Conservation (phyloP, 2,113 vertebrate species). For the Aldabrachelys gigantea region DNA sequence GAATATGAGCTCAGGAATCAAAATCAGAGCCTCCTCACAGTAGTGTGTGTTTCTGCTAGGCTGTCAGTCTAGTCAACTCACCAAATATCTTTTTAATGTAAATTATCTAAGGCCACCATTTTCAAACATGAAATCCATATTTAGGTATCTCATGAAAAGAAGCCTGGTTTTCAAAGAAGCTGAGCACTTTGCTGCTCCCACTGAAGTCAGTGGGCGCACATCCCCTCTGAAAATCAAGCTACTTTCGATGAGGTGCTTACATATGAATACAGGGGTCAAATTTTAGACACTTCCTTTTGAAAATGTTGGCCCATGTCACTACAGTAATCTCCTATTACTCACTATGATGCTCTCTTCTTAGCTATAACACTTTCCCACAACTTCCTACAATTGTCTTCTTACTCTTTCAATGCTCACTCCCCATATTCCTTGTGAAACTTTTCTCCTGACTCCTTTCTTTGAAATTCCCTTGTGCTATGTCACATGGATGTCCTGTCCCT, state of each 20-base stretch:
- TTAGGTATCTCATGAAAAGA: background rate
- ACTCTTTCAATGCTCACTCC: background rate
- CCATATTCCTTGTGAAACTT: background rate
- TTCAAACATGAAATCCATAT: background rate
- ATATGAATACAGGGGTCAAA: background rate
- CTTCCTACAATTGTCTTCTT: background rate
- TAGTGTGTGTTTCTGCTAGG: background rate
- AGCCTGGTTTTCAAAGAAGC: background rate
- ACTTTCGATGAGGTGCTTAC: background rate
- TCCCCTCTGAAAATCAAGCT: background rate
- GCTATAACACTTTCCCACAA: background rate
- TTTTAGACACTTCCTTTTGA: background rate
- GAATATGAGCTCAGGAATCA: background rate
- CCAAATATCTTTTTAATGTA: background rate
- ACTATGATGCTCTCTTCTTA: background rate
- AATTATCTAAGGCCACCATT: background rate
- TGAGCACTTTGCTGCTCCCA: background rate
- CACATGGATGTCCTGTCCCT: background rate
- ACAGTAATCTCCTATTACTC: background rate
- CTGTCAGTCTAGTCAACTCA: background rate
- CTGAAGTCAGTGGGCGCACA: background rate
- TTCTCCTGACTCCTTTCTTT: background rate
- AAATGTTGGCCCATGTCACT: background rate
- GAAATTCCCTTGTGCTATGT: background rate
- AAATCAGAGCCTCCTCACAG: background rate